These are phyloP conservation scores for Leptura quadrifasciata DNA, from an alignment of 2,888 invertebrate genomes.

Conservation along the genomic window DNA sequence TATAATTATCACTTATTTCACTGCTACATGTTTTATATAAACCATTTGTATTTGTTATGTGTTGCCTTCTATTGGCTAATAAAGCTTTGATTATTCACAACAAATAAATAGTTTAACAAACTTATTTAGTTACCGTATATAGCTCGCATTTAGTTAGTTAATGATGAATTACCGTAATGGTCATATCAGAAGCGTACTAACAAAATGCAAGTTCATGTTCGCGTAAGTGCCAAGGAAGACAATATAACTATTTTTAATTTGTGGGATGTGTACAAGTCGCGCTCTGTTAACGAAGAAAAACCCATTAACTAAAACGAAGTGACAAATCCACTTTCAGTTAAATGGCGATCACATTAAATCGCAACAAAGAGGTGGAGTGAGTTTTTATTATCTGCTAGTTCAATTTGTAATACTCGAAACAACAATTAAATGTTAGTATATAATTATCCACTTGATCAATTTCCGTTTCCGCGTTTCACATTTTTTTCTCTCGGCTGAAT, in stretches of 20 bases:
- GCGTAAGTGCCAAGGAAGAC: conserved; percentile 47
- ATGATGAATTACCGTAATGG: neutral
- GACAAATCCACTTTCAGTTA: conserved; percentile 58
- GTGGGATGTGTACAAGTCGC: conserved; percentile 37
- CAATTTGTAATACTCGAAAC: conserved; percentile 52
- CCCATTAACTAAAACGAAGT: conserved; percentile 48
- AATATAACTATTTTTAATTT: conserved; percentile 46
- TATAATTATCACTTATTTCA: too few species aligned
- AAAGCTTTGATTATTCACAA: too few species aligned
- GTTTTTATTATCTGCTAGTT: conserved; percentile 41
- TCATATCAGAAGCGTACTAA: conserved; percentile 16
- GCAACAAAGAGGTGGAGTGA: conserved; percentile 27
- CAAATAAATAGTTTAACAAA: too few species aligned
- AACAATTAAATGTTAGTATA: conserved; percentile 51
- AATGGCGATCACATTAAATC: conserved; percentile 45
- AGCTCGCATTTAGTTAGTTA: neutral
- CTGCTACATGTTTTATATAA: too few species aligned
- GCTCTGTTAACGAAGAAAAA: conserved; percentile 54
- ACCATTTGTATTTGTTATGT: too few species aligned
- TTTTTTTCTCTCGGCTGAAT: conserved; percentile 43
- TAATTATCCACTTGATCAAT: conserved; percentile 43
- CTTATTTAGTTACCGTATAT: too few species aligned
- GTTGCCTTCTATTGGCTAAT: too few species aligned
- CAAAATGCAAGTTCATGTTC: conserved; percentile 39
- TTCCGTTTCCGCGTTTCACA: conserved; percentile 62